Conservation (phyloP, 2,797 vertebrate species). For the Oceanodroma leucorhoa region DNA sequence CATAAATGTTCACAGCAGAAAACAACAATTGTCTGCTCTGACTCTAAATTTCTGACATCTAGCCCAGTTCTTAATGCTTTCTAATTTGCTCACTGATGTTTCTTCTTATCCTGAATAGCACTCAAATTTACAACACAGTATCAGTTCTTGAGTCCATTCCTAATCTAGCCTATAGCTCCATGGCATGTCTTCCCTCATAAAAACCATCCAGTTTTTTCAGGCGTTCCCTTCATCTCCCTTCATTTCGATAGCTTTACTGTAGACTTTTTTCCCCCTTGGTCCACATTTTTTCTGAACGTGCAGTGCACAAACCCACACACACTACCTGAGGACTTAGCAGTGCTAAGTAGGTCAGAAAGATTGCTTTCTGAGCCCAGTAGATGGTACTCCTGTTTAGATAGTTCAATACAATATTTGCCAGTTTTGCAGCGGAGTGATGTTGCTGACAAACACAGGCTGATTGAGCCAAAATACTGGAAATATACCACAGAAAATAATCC, state of each 20-base stretch:
- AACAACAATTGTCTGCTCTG: background rate
- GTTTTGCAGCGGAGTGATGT: background rate
- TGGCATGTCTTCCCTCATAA: background rate
- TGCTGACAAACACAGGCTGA: background rate
- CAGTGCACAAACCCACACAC: background rate
- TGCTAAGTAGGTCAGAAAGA: conserved; percentile 47
- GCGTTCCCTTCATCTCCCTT: background rate
- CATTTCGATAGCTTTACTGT: background rate
- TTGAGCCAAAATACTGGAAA: background rate
- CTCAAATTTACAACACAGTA: background rate
- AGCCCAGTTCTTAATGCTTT: background rate
- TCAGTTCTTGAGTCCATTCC: background rate
- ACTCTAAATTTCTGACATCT: background rate
- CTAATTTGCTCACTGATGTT: background rate
- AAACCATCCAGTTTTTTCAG: background rate
- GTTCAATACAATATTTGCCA: background rate
- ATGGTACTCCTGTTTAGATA: conserved; percentile 67
- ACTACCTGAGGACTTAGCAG: background rate
- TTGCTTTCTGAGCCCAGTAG: conserved; percentile 56
- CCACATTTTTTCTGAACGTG: background rate
- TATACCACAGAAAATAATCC: background rate
- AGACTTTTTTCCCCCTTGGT: background rate
- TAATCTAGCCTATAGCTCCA: background rate
- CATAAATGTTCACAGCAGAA: background rate
- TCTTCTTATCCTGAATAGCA: background rate